These are phyloP conservation scores for Hypercompe scribonia DNA, from an alignment of 2,888 invertebrate genomes.

Conservation along the genomic window DNA sequence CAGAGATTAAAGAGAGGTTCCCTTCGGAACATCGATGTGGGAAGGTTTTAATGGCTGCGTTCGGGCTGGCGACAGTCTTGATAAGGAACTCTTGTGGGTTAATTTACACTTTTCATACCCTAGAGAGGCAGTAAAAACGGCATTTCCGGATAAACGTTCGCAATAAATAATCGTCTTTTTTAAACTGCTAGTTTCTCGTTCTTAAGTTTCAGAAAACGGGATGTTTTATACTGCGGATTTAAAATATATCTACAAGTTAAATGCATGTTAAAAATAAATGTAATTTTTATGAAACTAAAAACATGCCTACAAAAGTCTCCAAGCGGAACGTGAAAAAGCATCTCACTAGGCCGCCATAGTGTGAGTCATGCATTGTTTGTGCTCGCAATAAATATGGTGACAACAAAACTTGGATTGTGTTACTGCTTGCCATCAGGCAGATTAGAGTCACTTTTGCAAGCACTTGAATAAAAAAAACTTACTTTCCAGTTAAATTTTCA, in stretches of 20 bases:
- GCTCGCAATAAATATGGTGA: too few species aligned
- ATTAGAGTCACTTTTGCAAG: too few species aligned
- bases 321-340: too few species aligned
- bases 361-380: too few species aligned
- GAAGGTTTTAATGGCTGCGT: slow-evolving; percentile 16
- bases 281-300: too few species aligned
- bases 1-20: slow-evolving; percentile 62
- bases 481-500: too few species aligned
- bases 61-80: neutral
- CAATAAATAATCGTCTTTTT: neutral
- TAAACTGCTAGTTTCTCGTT: neutral
- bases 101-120: neutral
- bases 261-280: too few species aligned
- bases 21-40: slow-evolving; percentile 26
- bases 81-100: neutral
- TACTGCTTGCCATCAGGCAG: too few species aligned
- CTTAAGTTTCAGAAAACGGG: neutral
- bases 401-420: too few species aligned
- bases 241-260: neutral
- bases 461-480: too few species aligned
- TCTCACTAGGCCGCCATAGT: too few species aligned
- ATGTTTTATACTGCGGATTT: neutral
- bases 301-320: too few species aligned
- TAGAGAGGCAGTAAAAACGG: neutral
- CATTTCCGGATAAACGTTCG: neutral